Percentiles rank a stretch among this genome's conserved stretches.
Conservation (phyloP, 2,888 invertebrate genomes). For the Nowickia ferox region DNA sequence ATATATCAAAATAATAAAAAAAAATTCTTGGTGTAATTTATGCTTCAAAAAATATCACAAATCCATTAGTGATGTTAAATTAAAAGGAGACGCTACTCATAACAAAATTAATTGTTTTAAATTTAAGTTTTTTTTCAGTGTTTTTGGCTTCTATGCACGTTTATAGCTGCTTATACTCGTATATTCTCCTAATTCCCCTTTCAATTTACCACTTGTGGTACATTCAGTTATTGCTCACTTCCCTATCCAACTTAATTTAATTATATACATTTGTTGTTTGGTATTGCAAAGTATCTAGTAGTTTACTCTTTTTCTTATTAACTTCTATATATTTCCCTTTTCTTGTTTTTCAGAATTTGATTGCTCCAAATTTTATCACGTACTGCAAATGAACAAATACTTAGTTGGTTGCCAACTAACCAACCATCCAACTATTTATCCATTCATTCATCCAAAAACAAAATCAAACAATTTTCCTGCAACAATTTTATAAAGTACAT, state of each 20-base stretch:
- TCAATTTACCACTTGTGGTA: not conserved
- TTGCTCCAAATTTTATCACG: constrained; percentile 59
- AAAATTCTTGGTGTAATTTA: too few species aligned
- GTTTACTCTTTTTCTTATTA: constrained; percentile 1
- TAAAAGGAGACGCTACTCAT: too few species aligned
- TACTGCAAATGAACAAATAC: constrained; percentile 60
- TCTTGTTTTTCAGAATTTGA: constrained; percentile 14
- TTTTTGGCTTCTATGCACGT: too few species aligned
- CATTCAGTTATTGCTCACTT: constrained; percentile 10
- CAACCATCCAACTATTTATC: constrained; percentile 39
- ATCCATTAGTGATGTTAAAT: too few species aligned
- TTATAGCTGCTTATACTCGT: too few species aligned
- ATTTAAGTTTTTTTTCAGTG: not conserved
- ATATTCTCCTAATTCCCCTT: not conserved
- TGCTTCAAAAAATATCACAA: too few species aligned
- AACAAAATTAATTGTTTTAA: not conserved
- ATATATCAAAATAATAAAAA: too few species aligned
- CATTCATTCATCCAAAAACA: constrained; percentile 44
- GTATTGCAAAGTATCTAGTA: not conserved
- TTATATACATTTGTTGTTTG: constrained; percentile 19
- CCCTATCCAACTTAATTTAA: constrained; percentile 43
- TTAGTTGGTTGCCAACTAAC: constrained; percentile 62
- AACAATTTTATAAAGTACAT: constrained; percentile 31
- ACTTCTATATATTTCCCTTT: not conserved
- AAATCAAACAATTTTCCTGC: constrained; percentile 47